Base-by-base conservation (phyloP, 2,888 invertebrate species). In the Leistus spinibarbis region DNA sequence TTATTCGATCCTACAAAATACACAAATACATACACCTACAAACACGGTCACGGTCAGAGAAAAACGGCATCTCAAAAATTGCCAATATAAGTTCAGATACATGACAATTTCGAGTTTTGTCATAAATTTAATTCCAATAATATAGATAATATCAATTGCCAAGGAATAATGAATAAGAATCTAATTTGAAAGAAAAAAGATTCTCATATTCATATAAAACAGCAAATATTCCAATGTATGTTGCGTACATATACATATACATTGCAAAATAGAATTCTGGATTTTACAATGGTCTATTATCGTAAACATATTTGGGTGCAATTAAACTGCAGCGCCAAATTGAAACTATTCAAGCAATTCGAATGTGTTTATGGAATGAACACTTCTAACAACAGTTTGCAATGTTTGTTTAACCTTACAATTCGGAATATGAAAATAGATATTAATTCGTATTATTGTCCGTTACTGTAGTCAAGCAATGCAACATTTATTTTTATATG, bases 361-460 rank as follows among this genome's bases (percentile, higher is more conserved):
- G 40, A 40, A 7, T 24, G 17, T 19, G 22, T 60, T 60, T 22
- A 22, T 60, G 60, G 60, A 60, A 60, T 60, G 19, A 60, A 19
- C 22, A 60, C 19, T 13, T 60, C 60, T 60, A 60, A 60, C 60
- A 20, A 40, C 40, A 60, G 60, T 60, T 60, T 60, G 60, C 60
- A 60, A 10, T 60, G 60, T 60, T 60, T 60, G 22, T 22, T 19
- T 20, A 60, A 60, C 19, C 60, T 22, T 10, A 57, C 57, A 57
- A 5, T 17, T 60, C 3, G 13, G 13, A 60, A 60, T 60, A 60
- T 60, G 60, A 60, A 17, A 60, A 60, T 60, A 20, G 22, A 60
- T 16, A 57, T 57, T 57, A 57, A 60, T 60, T 60, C 22, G 4
- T 4, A 9, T 22, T 40, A 40, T 40, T 4, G 3, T 5, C 40